These are phyloP conservation scores for Acholoe squamosa DNA, from an alignment of 2,888 invertebrate genomes.

Conservation along the genomic window DNA sequence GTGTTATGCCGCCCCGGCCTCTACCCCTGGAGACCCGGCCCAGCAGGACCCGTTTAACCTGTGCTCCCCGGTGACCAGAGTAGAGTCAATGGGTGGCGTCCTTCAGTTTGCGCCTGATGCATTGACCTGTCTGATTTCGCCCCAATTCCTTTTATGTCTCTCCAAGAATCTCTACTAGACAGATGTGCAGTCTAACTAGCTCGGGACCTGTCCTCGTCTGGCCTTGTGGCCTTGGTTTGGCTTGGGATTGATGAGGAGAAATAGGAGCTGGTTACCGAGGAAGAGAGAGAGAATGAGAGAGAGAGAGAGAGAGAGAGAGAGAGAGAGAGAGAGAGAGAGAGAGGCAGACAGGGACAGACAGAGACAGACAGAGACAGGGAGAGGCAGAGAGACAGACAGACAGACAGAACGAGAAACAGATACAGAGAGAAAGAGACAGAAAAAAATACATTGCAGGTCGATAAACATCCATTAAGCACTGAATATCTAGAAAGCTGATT, in stretches of 20 bases:
- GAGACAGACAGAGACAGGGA: background rate
- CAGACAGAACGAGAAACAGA: too few species aligned
- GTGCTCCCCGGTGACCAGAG: constrained; percentile 36
- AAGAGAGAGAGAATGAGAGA: background rate
- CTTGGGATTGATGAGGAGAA: background rate
- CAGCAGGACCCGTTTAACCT: constrained; percentile 32
- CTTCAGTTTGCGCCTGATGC: background rate
- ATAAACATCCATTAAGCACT: too few species aligned
- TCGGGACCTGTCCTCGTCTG: background rate
- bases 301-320: background rate
- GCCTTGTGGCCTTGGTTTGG: background rate
- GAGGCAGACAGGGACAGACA: background rate
- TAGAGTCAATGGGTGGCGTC: background rate
- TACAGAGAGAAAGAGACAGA: too few species aligned
- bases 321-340: background rate
- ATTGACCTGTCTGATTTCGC: background rate
- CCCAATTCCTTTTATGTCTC: too few species aligned
- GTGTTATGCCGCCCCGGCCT: background rate
- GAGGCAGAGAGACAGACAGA: background rate
- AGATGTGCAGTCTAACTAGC: background rate
- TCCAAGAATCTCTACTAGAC: too few species aligned
- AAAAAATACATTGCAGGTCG: too few species aligned
- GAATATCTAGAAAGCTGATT: too few species aligned
- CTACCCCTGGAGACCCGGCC: constrained; percentile 14
- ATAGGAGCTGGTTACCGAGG: background rate